A percentile compares a stretch with the other conserved stretches of the same genome.
Evolutionary conservation across 1,140 invertebrate species (phyloP).

Genomic region (Heliconius eleuchia): DNA sequence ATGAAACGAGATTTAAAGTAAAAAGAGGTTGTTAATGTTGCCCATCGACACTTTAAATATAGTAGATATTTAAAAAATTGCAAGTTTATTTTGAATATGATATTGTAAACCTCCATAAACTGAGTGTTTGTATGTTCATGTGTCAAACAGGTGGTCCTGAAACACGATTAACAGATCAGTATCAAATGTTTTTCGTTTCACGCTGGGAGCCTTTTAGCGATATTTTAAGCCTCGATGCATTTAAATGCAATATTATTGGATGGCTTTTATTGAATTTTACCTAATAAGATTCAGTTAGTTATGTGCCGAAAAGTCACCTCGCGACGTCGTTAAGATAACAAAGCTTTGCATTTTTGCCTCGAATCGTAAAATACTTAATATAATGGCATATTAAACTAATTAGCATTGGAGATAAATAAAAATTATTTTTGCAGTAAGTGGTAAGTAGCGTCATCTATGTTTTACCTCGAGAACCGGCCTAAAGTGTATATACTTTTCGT

Average conservation of each 20-base stretch:
- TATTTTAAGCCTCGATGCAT: slow-evolving; percentile 63
- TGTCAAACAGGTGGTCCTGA: slow-evolving; percentile 67
- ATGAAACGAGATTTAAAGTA: slow-evolving; percentile 30
- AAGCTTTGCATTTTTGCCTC: not conserved
- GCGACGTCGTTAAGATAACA: slow-evolving; percentile 11
- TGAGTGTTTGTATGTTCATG: slow-evolving; percentile 55
- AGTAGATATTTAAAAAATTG: slow-evolving; percentile 66
- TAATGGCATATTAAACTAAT: slow-evolving; percentile 6
- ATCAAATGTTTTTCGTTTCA: slow-evolving; percentile 60
- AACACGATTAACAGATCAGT: slow-evolving; percentile 53
- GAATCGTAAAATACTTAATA: slow-evolving; percentile 3
- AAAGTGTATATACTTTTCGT: not conserved
- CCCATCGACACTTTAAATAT: slow-evolving; percentile 58
- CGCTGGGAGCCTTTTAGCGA: slow-evolving; percentile 60
- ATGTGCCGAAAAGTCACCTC: slow-evolving; percentile 28
- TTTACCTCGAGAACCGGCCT: not conserved
- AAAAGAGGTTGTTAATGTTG: slow-evolving; percentile 24
- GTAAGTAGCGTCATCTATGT: slow-evolving; percentile 15
- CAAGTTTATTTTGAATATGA: slow-evolving; percentile 61
- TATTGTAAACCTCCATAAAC: slow-evolving; percentile 63
- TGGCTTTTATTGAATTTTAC: slow-evolving; percentile 45
- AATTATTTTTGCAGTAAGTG: not conserved
- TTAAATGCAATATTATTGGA: slow-evolving; percentile 61
- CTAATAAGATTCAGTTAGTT: slow-evolving; percentile 53
- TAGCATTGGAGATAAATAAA: not conserved